Evolutionary conservation across 1,140 invertebrate species (phyloP), one percentile per base, ranked within the genome.

Genomic region (Mizuhopecten yessoensis): DNA sequence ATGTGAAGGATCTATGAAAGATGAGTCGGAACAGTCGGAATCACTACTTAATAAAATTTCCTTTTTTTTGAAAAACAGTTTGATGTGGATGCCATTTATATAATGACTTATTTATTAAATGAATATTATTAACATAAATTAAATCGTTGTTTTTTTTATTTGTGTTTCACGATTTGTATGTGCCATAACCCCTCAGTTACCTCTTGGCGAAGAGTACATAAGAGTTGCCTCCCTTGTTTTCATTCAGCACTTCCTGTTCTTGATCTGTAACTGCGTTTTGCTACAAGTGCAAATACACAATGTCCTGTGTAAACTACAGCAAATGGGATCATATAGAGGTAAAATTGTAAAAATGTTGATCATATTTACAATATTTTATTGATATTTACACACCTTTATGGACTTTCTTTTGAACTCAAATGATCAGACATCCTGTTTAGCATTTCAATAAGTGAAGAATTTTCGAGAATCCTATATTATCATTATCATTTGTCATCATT

Each of bases 251-350:
- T 75, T 75, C 57, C 57, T 75, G 57, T 75, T 75, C 57, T 75
- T 75, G 23, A 75, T 2, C 15, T 75, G 23, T 1, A 75, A 29
- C 57, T 75, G 57, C 57, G n/a, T 75, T 29, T 75, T 29, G n/a
- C 57, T 29, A 3, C 57, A 75, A 75, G 23, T n/a, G 57, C 29
- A 29, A 87, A 39, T 39, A 20, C 34, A 88, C 87, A 91, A 95
- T 95, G 94, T 93, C 94, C 15, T 87, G 90, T 89, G 93, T 96
- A 39, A 95, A 99, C 96, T 99, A 99, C 96, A 99, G 98, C 97
- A 99, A 99, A 96, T 99, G 98, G 98, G 99, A 99, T 96, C 98
- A 99, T 96, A 99, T 99, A 96, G 99, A 99, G 97, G 98, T 99
- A 97, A 97, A 92, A 86, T n/a, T 87, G 45, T 90, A 90, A 33